Percentiles rank a stretch among this genome's conserved stretches.
phyloP scores from a whole-genome alignment of 2,113 vertebrate species.

The Psilopogon haemacephalus region DNA sequence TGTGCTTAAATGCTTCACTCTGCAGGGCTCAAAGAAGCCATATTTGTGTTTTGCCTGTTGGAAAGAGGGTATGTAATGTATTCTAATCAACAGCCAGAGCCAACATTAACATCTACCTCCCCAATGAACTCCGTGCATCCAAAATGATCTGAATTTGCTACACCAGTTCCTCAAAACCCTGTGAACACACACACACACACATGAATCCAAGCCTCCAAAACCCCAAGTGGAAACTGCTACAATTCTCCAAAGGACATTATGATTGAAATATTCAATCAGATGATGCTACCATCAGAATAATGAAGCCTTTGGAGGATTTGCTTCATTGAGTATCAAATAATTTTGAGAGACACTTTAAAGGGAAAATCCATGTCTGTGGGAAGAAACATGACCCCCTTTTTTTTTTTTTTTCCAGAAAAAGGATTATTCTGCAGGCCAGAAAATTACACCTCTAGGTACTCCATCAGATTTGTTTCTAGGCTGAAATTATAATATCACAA shows the following conservation, averaged over 20 bases:
- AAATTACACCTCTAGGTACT: constrained; percentile 69
- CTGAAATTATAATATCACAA: constrained; percentile 71
- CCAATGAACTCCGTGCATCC: constrained; percentile 24
- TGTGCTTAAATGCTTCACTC: background rate
- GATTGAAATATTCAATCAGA: constrained; percentile 80
- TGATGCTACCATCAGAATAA: constrained; percentile 75
- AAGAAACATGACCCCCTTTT: constrained; percentile 57
- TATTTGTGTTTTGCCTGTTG: background rate
- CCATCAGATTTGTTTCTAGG: constrained; percentile 63
- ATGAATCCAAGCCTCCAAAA: background rate
- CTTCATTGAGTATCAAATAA: constrained; percentile 75
- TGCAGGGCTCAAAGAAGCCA: background rate
- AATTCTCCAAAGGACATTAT: constrained; percentile 54
- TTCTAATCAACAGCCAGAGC: constrained; percentile 36
- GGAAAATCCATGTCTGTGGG: constrained; percentile 61
- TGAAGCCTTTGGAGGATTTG: constrained; percentile 72
- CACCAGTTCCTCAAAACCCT: constrained; percentile 33
- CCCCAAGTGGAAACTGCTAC: constrained; percentile 21
- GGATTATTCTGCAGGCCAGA: constrained; percentile 65
- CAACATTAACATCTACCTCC: constrained; percentile 23
- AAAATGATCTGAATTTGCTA: constrained; percentile 28
- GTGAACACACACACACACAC: background rate
- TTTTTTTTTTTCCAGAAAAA: constrained; percentile 55
- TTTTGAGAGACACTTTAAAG: constrained; percentile 73
- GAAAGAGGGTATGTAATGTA: background rate